phyloP scores from a whole-genome alignment of 2,888 invertebrate genomes.

The Brachypalpus laphriformis region DNA sequence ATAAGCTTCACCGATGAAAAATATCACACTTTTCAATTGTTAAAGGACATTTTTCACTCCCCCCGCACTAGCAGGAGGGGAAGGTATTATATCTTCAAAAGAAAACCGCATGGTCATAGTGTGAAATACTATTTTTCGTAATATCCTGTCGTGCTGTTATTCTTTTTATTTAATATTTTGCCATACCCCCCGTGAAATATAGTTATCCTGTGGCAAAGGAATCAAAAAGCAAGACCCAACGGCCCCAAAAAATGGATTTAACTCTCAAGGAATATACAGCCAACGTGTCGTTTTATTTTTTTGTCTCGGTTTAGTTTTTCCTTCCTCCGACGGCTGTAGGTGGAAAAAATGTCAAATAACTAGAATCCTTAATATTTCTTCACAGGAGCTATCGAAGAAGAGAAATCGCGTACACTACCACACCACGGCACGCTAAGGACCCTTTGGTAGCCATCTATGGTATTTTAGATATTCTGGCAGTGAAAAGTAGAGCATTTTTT shows the following conservation, averaged over 20 bases:
- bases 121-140: conserved; percentile 44
- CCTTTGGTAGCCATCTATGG: conserved; percentile 46
- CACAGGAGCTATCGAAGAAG: conserved; percentile 28
- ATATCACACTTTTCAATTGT: conserved; percentile 18
- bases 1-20: conserved; percentile 15
- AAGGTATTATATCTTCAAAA: neutral
- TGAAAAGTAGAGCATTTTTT: conserved; percentile 49
- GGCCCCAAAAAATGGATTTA: neutral
- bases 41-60: conserved; percentile 11
- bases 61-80: no score
- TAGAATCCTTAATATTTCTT: conserved; percentile 28
- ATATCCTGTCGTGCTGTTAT: conserved; percentile 42
- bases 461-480: conserved; percentile 56
- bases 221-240: neutral
- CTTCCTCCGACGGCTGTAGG: neutral
- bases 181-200: neutral
- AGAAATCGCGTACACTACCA: neutral
- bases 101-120: conserved; percentile 4
- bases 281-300: neutral
- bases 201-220: conserved; percentile 14
- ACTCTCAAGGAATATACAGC: conserved; percentile 30
- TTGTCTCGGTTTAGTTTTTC: neutral
- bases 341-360: conserved; percentile 51
- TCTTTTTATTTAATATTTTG: conserved; percentile 41
- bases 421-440: conserved; percentile 43